Conservation (phyloP, 2,113 vertebrate genomes). For the Thymallus thymallus region DNA sequence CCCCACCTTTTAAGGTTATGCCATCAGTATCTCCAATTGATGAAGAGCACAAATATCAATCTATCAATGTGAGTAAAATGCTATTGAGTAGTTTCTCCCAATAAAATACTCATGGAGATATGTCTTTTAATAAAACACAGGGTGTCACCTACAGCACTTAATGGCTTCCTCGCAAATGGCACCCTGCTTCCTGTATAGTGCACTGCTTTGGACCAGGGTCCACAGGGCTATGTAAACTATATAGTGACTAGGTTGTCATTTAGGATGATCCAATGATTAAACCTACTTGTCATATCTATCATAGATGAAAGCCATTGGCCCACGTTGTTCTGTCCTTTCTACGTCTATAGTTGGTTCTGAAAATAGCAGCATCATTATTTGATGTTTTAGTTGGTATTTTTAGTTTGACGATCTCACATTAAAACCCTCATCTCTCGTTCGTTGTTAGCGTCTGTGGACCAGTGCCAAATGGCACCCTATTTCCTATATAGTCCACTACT, state of each 20-base stretch:
- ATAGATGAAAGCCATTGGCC: slow-evolving; percentile 32
- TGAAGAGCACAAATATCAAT: not conserved
- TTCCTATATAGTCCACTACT: no score
- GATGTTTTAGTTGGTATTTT: slow-evolving; percentile 38
- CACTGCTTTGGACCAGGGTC: no score
- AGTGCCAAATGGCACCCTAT: no score
- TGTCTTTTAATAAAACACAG: not conserved
- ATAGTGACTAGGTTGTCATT: no score
- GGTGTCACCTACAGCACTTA: not conserved
- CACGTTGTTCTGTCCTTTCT: slow-evolving; percentile 15
- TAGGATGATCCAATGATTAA: not conserved
- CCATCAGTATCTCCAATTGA: not conserved
- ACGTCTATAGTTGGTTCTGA: slow-evolving; percentile 24
- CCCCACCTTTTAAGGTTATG: not conserved
- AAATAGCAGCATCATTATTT: slow-evolving; percentile 34
- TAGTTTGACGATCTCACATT: slow-evolving; percentile 19
- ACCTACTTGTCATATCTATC: slow-evolving; percentile 18
- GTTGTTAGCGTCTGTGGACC: not conserved
- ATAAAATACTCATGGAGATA: not conserved
- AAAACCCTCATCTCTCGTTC: not conserved
- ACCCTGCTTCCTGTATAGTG: not conserved
- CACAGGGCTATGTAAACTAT: no score
- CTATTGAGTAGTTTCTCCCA: not conserved
- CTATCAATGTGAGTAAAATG: not conserved
- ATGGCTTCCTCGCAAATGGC: no score